Percentiles rank a stretch among this genome's conserved stretches.
phyloP scores from a whole-genome alignment of 1,140 invertebrate species.

The Diploscapter pachys region DNA sequence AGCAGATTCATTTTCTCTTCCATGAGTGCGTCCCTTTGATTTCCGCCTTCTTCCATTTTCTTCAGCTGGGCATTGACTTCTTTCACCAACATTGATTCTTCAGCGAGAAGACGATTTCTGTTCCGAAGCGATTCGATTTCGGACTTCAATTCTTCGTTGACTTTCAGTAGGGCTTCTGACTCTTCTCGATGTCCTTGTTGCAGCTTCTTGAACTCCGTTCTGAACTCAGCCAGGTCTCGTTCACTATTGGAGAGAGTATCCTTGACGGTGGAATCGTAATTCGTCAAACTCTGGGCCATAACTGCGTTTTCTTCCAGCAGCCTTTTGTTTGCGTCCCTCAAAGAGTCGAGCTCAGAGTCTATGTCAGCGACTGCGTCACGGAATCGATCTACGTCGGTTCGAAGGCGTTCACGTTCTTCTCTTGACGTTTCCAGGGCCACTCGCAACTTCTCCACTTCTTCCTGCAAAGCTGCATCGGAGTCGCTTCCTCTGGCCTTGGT shows the following conservation, averaged over 20 bases:
- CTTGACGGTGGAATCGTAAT: too few species aligned
- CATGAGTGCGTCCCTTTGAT: not conserved
- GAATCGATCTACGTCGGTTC: constrained; percentile 26
- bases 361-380: constrained; percentile 23
- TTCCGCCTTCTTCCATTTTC: not conserved
- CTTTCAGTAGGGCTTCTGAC: too few species aligned
- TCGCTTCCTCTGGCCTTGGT: not conserved
- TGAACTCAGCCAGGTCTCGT: too few species aligned
- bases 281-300: too few species aligned
- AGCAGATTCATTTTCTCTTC: not conserved
- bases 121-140: not conserved
- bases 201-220: too few species aligned
- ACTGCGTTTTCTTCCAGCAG: constrained; percentile 16
- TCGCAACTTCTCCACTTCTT: constrained; percentile 26
- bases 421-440: constrained; percentile 15
- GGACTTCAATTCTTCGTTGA: constrained; percentile 10
- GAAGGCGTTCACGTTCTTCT: constrained; percentile 6
- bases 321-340: constrained; percentile 25
- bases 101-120: constrained; percentile 14
- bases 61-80: not conserved
- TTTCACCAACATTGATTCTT: constrained; percentile 4
- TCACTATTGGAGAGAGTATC: too few species aligned
- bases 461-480: constrained; percentile 8
- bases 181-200: too few species aligned
- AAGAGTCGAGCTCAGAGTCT: constrained; percentile 24